These are phyloP conservation scores for Agapetus fuscipes DNA, from an alignment of 2,888 invertebrate species.

Conservation along the genomic window DNA sequence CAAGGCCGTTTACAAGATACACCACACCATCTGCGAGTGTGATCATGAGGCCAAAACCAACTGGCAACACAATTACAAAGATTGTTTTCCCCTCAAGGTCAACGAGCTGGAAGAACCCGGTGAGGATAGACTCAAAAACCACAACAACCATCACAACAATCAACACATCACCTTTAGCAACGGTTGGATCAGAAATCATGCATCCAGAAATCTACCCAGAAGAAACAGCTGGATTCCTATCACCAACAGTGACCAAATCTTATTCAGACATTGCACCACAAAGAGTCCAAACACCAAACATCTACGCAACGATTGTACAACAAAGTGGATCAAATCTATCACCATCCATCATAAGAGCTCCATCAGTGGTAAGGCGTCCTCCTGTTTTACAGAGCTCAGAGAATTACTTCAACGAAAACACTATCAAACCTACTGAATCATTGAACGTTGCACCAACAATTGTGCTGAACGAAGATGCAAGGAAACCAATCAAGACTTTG, in stretches of 20 bases:
- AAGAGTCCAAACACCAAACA: conserved; percentile 9
- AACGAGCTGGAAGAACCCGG: conserved; percentile 15
- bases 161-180: conserved; percentile 15
- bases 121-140: conserved; percentile 13
- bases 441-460: conserved; percentile 14
- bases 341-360: conserved; percentile 12
- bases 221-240: conserved; percentile 13
- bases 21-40: conserved; percentile 14
- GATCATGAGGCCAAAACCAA: conserved; percentile 14
- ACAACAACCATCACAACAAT: conserved; percentile 8
- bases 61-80: conserved; percentile 15
- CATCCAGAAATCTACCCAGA: conserved; percentile 20
- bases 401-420: conserved; percentile 15
- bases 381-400: conserved; percentile 18
- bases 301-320: conserved; percentile 14
- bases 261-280: conserved; percentile 11
- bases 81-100: conserved; percentile 18
- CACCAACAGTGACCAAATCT: conserved; percentile 6
- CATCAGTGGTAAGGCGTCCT: conserved; percentile 11
- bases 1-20: conserved; percentile 19
- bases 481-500: conserved; percentile 16
- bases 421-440: conserved; percentile 13
- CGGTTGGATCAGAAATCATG: conserved; percentile 20
- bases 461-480: conserved; percentile 5
- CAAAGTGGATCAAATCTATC: conserved; percentile 6